Conservation (phyloP, 2,888 invertebrate species). For the Heteropelma amictum region DNA sequence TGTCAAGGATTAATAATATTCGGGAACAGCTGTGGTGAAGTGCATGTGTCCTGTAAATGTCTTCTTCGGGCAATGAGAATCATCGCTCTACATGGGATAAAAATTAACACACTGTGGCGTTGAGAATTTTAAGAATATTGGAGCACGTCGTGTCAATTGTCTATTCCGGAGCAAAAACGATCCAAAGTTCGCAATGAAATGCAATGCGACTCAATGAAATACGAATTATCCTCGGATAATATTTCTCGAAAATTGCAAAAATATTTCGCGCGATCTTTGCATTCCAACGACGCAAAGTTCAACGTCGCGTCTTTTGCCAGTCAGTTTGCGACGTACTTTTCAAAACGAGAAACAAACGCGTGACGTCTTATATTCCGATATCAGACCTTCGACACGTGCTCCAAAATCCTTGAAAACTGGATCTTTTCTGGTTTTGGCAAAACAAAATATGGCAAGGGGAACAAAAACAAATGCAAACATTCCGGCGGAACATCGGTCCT, state of each 20-base stretch:
- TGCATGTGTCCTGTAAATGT: constrained; percentile 43
- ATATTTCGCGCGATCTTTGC: too few species aligned
- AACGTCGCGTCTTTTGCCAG: too few species aligned
- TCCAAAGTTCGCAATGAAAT: too few species aligned
- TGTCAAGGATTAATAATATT: background rate
- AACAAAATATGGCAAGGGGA: background rate
- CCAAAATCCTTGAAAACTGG: constrained; percentile 19
- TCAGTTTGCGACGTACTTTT: too few species aligned
- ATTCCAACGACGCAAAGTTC: too few species aligned
- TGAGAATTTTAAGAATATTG: constrained; percentile 32
- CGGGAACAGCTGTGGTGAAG: constrained; percentile 9
- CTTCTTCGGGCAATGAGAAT: constrained; percentile 29
- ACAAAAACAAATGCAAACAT: too few species aligned
- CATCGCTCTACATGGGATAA: constrained; percentile 29
- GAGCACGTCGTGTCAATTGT: background rate
- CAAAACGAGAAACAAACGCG: too few species aligned
- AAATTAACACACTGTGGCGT: constrained; percentile 30
- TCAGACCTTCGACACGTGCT: background rate
- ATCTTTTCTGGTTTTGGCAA: constrained; percentile 25
- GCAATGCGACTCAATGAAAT: too few species aligned
- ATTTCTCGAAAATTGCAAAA: too few species aligned
- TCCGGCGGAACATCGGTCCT: too few species aligned
- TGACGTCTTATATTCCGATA: background rate
- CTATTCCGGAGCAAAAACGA: background rate
- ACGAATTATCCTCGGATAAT: too few species aligned